Percentiles rank a stretch among this genome's conserved stretches.
Evolutionary conservation across 1,140 invertebrate genomes (phyloP).

Genomic region (Mycetomoellerius zeteki): DNA sequence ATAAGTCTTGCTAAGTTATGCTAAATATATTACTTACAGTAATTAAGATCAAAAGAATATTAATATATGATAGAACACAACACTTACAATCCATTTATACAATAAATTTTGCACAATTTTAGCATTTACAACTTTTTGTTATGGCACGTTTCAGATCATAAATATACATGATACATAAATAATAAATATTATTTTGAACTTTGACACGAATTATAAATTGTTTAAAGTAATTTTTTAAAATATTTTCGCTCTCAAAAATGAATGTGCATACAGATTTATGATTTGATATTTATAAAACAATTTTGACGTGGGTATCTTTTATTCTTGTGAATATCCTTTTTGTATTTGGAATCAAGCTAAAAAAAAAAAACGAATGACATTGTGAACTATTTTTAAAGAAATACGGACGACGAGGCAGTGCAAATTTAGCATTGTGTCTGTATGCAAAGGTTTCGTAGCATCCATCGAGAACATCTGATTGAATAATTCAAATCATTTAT

Average conservation of each 20-base stretch:
- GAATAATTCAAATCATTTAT: constrained; percentile 70
- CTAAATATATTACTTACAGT: too few species aligned
- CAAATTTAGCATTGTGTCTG: constrained; percentile 29
- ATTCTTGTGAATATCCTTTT: background rate
- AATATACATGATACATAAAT: background rate
- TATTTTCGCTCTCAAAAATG: background rate
- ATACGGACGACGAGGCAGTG: background rate
- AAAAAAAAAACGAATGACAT: background rate
- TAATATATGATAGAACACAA: too few species aligned
- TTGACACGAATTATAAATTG: background rate
- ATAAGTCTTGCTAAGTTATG: too few species aligned
- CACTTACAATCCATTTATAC: too few species aligned
- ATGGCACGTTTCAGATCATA: too few species aligned
- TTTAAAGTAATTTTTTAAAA: background rate
- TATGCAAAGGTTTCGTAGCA: constrained; percentile 18
- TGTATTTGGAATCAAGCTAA: background rate
- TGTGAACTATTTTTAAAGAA: constrained; percentile 31
- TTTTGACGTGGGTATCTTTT: background rate
- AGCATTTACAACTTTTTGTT: too few species aligned
- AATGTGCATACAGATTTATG: background rate
- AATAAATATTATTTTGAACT: constrained; percentile 18
- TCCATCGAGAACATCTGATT: constrained; percentile 63
- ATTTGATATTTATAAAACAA: constrained; percentile 15
- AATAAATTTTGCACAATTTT: too few species aligned
- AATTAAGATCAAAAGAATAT: too few species aligned